Evolutionary conservation across 53 echinoderm and acorn worm species (phyloP), one percentile per base, ranked within the genome.

Genomic region (Pentamera pediparva): DNA sequence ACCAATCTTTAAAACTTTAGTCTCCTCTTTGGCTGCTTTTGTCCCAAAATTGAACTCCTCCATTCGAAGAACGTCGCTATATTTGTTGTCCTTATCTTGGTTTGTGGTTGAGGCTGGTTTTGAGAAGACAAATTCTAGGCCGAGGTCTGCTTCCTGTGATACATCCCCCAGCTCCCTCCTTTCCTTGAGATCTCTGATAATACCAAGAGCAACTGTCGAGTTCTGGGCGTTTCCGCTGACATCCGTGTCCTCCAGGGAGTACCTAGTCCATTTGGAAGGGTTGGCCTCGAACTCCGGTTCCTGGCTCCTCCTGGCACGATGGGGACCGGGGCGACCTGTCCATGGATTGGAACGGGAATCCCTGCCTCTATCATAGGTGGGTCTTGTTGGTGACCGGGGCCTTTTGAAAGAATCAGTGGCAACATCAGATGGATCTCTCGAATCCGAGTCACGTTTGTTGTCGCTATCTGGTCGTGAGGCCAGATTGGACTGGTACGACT

Each of bases 191-290:
- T 89, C 86, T 15, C 80, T 61, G 65, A 92, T 77, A 56, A 92
- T 81, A 34, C 86, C 89, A 17, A 92, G 30, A 11, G 92, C 92
- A 7, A 86, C 77, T 29, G 76, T 76, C 47, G 77, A 82, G 60
- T 92, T 92, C 0, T 76, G 59, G 12, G 83, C 48, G 19, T 92
- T 83, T 3, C 86, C 83, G 10, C 76, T 83, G 41, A 89, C 57
- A 61, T 76, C 70, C 2, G 84, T 84, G 35, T 92, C 93, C 40
- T 92, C 93, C 39, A 89, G 69, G 13, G 75, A 79, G 39, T 92
- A 89, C 39, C 78, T 65, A 35, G 82, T 86, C 89, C 86, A 89
- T 56, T 89, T 82, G 9, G 81, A 74, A 6, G 86, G 86, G 35
- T 92, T 84, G 32, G 78, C 2, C 26, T 87, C 60, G 26, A 84